Evolutionary conservation across 2,113 vertebrate genomes (phyloP).

Genomic region (Diphyllodes magnificus): DNA sequence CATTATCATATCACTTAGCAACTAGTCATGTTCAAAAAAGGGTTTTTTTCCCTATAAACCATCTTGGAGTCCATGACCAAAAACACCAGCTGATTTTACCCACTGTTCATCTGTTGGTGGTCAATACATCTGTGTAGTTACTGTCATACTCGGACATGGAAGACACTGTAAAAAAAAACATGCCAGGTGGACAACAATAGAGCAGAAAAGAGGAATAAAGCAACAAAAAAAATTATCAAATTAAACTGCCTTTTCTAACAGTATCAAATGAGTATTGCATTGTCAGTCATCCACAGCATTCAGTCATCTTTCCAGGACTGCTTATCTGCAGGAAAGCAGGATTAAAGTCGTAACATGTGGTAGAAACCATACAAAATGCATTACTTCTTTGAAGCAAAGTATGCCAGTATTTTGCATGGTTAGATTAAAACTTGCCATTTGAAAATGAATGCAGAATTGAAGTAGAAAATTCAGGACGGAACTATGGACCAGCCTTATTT

Average conservation of each 20-base stretch:
- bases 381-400: neutral
- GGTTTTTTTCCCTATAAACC: neutral
- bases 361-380: neutral
- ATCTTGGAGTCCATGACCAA: neutral
- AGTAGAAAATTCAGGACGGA: neutral
- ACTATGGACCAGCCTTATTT: neutral
- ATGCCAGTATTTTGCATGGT: neutral
- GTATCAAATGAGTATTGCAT: neutral
- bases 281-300: neutral
- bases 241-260: neutral
- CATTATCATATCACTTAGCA: neutral
- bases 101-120: neutral
- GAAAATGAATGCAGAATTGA: neutral
- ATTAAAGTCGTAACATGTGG: neutral
- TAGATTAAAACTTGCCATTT: neutral
- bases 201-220: neutral
- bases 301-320: neutral
- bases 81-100: neutral
- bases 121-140: neutral
- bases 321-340: neutral
- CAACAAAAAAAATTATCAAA: neutral
- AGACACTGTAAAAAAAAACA: neutral
- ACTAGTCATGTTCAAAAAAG: neutral
- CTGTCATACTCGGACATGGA: neutral
- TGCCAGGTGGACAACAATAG: neutral